phyloP scores from a whole-genome alignment of 2,888 invertebrate species.

The Cancer borealis region DNA sequence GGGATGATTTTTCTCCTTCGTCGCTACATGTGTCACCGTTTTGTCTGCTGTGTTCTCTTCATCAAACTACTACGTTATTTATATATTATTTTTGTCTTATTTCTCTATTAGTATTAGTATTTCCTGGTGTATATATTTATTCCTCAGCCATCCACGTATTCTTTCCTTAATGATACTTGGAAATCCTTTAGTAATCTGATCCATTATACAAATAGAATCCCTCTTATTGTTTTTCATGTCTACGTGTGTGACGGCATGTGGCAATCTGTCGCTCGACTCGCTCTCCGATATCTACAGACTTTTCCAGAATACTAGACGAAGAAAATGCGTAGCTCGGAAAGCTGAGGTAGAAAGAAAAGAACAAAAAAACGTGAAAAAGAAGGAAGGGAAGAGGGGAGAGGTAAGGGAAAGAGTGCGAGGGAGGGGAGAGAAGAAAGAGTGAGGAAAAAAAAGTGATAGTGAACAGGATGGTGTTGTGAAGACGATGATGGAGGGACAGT shows the following conservation, averaged over 20 bases:
- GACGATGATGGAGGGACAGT: constrained; percentile 20
- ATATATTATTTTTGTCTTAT: not conserved
- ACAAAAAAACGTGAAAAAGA: not conserved
- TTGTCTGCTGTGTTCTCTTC: not conserved
- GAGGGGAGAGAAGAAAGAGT: not conserved
- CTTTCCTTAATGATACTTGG: no score
- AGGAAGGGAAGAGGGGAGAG: not conserved
- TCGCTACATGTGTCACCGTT: not conserved
- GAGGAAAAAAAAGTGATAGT: not conserved
- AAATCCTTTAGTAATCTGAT: no score
- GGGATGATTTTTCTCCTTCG: not conserved
- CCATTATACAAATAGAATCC: no score
- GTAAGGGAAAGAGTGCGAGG: not conserved
- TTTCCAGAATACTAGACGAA: not conserved
- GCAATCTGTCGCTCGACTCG: no score
- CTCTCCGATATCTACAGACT: not conserved
- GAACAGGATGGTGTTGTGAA: not conserved
- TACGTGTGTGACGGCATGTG: no score
- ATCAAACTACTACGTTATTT: not conserved
- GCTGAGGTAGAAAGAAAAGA: not conserved
- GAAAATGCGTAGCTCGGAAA: not conserved
- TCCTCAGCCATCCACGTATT: no score
- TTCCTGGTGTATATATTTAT: no score
- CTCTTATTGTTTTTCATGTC: no score
- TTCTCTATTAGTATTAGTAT: no score